Evolutionary conservation across 1,140 invertebrate genomes (phyloP).

Genomic region (Drosophila tsacasi): DNA sequence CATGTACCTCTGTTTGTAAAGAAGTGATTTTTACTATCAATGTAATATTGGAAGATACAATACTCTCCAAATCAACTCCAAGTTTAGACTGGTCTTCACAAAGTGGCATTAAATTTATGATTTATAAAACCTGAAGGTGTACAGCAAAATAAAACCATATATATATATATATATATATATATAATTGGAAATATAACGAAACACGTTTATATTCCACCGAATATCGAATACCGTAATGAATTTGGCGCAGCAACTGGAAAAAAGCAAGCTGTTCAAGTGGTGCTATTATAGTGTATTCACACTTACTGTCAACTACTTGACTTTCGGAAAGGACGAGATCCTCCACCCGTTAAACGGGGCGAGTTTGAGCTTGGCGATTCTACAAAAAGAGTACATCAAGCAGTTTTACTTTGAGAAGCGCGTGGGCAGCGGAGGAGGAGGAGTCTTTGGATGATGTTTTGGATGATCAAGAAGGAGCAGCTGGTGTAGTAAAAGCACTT

Average conservation of each 20-base stretch:
- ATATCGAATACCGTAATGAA: conserved; percentile 68
- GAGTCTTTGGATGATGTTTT: conserved; percentile 22
- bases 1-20: not conserved
- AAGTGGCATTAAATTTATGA: not conserved
- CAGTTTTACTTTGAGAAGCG: conserved; percentile 78
- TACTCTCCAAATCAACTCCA: not conserved
- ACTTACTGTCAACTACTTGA: conserved; percentile 12
- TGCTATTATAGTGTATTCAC: conserved; percentile 26
- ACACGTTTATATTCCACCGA: not conserved
- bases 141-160: not conserved
- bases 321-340: not conserved
- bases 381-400: conserved; percentile 75
- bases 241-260: conserved; percentile 70
- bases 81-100: not conserved
- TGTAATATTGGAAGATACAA: conserved; percentile 1
- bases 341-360: not conserved
- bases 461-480: conserved; percentile 58
- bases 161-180: not conserved
- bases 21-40: not conserved
- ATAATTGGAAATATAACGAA: conserved; percentile 1
- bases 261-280: conserved; percentile 60
- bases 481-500: not conserved
- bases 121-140: not conserved
- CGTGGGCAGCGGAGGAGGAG: conserved; percentile 71
- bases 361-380: conserved; percentile 44